phyloP scores from a whole-genome alignment of 2,797 vertebrate genomes.

The Rhadinocentrus ornatus region DNA sequence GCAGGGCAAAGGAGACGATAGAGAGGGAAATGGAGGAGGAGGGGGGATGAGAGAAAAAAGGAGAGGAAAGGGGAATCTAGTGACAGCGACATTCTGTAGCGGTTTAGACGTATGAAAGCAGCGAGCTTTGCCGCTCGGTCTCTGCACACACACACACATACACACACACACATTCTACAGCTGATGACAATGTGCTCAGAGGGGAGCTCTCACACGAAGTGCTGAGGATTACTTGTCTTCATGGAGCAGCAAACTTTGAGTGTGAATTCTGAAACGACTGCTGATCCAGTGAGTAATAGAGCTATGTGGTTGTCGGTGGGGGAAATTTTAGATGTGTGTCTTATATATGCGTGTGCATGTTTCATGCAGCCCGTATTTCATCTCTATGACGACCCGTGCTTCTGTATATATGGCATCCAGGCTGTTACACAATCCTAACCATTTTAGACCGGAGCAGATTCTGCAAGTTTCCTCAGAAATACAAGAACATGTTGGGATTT shows the following conservation, averaged over 20 bases:
- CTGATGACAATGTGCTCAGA: slow-evolving; percentile 72
- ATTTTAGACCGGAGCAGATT: neutral
- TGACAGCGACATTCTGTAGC: slow-evolving; percentile 66
- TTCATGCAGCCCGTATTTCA: slow-evolving; percentile 25
- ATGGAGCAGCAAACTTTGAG: slow-evolving; percentile 86
- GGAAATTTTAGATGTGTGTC: slow-evolving; percentile 4
- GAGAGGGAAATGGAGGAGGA: slow-evolving; percentile 44
- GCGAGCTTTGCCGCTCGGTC: slow-evolving; percentile 52
- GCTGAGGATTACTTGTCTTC: slow-evolving; percentile 77
- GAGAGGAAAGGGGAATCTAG: slow-evolving; percentile 64
- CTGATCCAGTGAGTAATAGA: slow-evolving; percentile 70
- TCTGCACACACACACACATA: slow-evolving; percentile 29
- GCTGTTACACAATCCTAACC: slow-evolving; percentile 7
- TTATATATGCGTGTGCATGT: slow-evolving; percentile 20
- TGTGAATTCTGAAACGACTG: slow-evolving; percentile 72
- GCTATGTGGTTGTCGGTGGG: slow-evolving; percentile 26
- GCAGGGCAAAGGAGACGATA: slow-evolving; percentile 54
- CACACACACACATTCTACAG: slow-evolving; percentile 42
- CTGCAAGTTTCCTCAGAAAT: slow-evolving; percentile 1
- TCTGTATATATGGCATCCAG: slow-evolving; percentile 7
- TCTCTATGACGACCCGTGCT: slow-evolving; percentile 10
- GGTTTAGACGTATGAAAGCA: slow-evolving; percentile 60
- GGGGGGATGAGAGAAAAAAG: slow-evolving; percentile 44
- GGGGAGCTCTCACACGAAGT: slow-evolving; percentile 62
- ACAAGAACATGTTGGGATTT: neutral